Evolutionary conservation across 2,113 vertebrate genomes (phyloP).

Genomic region (Bombycilla garrulus): DNA sequence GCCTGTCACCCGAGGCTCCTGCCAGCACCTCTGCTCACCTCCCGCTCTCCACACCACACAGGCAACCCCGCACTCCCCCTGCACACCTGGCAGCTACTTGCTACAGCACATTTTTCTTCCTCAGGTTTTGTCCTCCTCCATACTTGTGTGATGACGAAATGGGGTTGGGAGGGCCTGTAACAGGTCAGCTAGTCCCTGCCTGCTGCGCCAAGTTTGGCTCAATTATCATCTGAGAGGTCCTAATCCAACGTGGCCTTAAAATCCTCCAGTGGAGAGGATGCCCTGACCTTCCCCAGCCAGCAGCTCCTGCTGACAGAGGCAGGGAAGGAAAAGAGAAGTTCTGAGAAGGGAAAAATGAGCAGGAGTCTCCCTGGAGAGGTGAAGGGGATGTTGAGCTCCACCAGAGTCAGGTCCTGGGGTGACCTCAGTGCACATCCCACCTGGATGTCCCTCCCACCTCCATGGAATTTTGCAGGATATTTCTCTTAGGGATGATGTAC

Average conservation of each 20-base stretch:
- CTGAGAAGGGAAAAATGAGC: neutral
- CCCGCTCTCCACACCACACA: neutral
- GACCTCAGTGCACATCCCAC: fast-evolving
- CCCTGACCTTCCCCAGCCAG: neutral
- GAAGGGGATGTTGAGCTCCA: neutral
- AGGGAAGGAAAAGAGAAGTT: neutral
- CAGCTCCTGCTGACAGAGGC: neutral
- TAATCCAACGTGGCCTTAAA: neutral
- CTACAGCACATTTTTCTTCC: neutral
- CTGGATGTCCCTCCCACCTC: neutral
- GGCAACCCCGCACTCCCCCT: neutral
- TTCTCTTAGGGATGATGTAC: neutral
- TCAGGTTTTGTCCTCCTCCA: neutral
- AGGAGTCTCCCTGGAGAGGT: neutral
- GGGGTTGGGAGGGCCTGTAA: neutral
- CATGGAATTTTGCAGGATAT: neutral
- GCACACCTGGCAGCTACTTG: neutral
- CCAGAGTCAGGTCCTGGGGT: neutral
- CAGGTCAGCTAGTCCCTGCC: neutral
- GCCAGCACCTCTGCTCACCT: neutral
- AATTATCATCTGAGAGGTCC: neutral
- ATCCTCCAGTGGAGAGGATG: neutral
- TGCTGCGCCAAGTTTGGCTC: neutral
- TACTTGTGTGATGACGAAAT: neutral
- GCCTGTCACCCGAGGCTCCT: neutral